Evolutionary conservation across 2,888 invertebrate species (phyloP).

Genomic region (Buathra laborator): DNA sequence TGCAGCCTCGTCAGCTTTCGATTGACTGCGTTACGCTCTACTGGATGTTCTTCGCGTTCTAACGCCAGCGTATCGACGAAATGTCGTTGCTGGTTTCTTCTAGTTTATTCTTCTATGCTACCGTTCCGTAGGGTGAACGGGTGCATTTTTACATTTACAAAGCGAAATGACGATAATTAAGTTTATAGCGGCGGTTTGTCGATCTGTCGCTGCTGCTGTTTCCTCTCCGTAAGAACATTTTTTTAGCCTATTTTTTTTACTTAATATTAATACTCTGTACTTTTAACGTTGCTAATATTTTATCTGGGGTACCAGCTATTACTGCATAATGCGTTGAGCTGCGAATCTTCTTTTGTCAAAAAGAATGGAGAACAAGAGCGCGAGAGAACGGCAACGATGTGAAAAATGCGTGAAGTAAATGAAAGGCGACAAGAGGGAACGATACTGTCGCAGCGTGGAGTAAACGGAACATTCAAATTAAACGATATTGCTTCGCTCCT

Average conservation of each 20-base stretch:
- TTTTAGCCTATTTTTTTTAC: background rate
- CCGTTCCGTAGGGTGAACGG: background rate
- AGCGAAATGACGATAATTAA: too few relatives aligned
- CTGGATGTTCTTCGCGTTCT: background rate
- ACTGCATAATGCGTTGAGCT: background rate
- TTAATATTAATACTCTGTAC: background rate
- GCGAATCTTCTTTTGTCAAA: background rate
- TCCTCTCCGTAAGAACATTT: background rate
- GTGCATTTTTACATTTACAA: too few relatives aligned
- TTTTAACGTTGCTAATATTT: constrained; percentile 7
- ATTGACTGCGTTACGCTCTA: constrained; percentile 6
- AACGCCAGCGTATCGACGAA: background rate
- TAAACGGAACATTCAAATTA: constrained; percentile 25
- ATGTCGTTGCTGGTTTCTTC: constrained; percentile 8
- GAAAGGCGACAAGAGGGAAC: constrained; percentile 3
- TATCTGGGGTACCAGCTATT: background rate
- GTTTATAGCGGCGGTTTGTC: too few relatives aligned
- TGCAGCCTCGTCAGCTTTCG: constrained; percentile 62
- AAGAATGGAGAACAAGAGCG: background rate
- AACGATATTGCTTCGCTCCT: constrained; percentile 26
- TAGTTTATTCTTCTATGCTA: background rate
- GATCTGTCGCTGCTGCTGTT: too few relatives aligned
- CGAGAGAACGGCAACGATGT: background rate
- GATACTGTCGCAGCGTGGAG: background rate
- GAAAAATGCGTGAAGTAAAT: constrained; percentile 25